A percentile compares a stretch with the other conserved stretches of the same genome.
Conservation (phyloP, 2,113 vertebrate genomes). For the Equus przewalskii region DNA sequence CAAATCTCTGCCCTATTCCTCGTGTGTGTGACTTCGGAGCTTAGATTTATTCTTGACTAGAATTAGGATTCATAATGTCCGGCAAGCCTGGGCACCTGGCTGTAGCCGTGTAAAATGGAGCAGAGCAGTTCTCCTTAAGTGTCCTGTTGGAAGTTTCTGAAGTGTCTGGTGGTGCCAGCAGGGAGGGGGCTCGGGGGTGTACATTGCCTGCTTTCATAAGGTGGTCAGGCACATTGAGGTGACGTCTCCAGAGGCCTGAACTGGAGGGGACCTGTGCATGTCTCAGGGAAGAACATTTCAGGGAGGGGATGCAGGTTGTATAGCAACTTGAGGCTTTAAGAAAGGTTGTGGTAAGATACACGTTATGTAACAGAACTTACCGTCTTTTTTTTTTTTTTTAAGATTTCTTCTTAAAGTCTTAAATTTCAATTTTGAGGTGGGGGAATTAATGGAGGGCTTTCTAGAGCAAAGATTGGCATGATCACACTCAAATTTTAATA, state of each 20-base stretch:
- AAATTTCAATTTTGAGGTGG: background rate
- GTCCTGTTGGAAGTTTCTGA: background rate
- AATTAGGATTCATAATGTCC: fast-evolving
- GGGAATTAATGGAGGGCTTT: background rate
- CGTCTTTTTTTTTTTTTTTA: background rate
- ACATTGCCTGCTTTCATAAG: background rate
- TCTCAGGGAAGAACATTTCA: background rate
- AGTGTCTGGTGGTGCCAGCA: background rate
- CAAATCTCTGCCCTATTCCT: fast-evolving
- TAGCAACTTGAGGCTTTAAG: background rate
- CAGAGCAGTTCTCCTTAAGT: fast-evolving
- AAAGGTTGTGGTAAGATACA: background rate
- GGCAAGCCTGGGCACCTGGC: fast-evolving
- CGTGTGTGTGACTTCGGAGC: background rate
- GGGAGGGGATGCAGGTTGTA: background rate
- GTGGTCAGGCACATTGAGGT: background rate
- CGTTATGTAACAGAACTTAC: background rate
- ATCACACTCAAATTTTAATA: background rate
- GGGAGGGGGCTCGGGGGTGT: fast-evolving
- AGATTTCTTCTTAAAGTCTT: background rate
- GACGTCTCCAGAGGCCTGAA: background rate
- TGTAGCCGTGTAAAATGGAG: fast-evolving
- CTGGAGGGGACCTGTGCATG: background rate
- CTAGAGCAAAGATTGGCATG: background rate
- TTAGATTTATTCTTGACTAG: fast-evolving